Percentiles rank a stretch among this genome's conserved stretches.
phyloP scores from a whole-genome alignment of 2,888 invertebrate species.

The Sinhomidia bicolor region DNA sequence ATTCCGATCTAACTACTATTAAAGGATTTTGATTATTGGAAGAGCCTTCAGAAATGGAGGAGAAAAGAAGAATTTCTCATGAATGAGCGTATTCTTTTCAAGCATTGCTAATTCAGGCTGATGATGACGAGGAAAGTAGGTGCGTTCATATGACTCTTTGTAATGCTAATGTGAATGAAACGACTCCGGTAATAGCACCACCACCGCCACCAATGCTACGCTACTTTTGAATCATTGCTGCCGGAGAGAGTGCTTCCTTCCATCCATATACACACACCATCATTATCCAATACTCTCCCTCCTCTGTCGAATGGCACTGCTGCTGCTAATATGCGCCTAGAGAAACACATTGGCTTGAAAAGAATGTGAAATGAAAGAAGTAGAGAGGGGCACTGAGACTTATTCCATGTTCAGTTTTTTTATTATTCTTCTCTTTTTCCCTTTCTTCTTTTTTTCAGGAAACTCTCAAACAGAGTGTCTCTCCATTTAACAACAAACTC shows the following conservation, averaged over 20 bases:
- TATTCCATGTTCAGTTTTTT: conserved; percentile 53
- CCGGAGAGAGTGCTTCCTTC: not conserved
- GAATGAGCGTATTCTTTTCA: conserved; percentile 54
- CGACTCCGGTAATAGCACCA: not conserved
- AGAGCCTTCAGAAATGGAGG: conserved; percentile 33
- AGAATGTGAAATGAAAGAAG: conserved; percentile 38
- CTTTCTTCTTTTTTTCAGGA: not conserved
- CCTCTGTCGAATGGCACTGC: not conserved
- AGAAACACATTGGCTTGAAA: conserved; percentile 32
- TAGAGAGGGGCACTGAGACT: conserved; percentile 21
- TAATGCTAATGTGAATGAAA: conserved; percentile 55
- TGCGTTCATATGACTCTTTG: conserved; percentile 28
- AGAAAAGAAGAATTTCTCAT: conserved; percentile 32
- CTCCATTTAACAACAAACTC: not conserved
- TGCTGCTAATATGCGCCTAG: not conserved
- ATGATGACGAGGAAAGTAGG: conserved; percentile 54
- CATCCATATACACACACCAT: not conserved
- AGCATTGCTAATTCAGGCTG: conserved; percentile 51
- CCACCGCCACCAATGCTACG: not conserved
- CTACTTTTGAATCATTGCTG: not conserved
- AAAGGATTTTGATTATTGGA: conserved; percentile 64
- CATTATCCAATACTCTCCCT: not conserved
- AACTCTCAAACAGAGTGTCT: not conserved
- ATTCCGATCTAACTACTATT: conserved; percentile 36
- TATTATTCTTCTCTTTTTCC: not conserved